phyloP scores from a whole-genome alignment of 1,140 invertebrate species.

The Drosophila fuyamai region DNA sequence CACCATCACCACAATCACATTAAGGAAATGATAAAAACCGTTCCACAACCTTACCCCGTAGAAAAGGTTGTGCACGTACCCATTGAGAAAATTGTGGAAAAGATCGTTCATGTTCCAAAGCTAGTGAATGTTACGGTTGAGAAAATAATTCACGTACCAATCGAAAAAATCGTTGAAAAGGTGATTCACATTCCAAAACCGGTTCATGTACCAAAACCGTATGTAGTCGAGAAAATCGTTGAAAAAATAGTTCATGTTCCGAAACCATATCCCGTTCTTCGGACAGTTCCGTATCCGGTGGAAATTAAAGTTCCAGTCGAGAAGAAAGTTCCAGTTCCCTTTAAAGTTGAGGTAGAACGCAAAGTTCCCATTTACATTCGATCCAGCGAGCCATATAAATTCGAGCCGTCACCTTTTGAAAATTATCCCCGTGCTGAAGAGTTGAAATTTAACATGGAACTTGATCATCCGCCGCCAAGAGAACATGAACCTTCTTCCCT shows the following conservation, averaged over 20 bases:
- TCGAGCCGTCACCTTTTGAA: slow-evolving; percentile 40
- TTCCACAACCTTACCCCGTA: slow-evolving; percentile 85
- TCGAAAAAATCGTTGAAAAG: slow-evolving; percentile 85
- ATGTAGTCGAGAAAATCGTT: slow-evolving; percentile 58
- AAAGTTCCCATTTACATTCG: slow-evolving; percentile 84
- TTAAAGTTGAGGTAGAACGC: slow-evolving; percentile 86
- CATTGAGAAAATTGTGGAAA: slow-evolving; percentile 83
- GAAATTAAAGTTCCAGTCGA: slow-evolving; percentile 86
- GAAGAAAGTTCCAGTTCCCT: slow-evolving; percentile 86
- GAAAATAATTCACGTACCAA: slow-evolving; percentile 87
- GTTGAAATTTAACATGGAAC: slow-evolving; percentile 26
- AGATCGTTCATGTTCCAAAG: slow-evolving; percentile 67
- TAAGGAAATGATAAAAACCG: slow-evolving; percentile 86
- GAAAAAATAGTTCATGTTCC: slow-evolving; percentile 79
- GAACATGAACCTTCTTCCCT: slow-evolving; percentile 11
- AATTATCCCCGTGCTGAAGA: slow-evolving; percentile 23
- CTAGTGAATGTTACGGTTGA: slow-evolving; percentile 77
- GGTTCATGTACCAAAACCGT: slow-evolving; percentile 66
- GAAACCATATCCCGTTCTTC: slow-evolving; percentile 86
- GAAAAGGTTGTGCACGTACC: slow-evolving; percentile 85
- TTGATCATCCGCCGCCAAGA: slow-evolving; percentile 22
- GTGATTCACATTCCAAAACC: slow-evolving; percentile 78
- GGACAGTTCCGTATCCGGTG: slow-evolving; percentile 85
- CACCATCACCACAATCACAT: slow-evolving; percentile 88
- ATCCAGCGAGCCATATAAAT: slow-evolving; percentile 63